phyloP scores from a whole-genome alignment of 1,140 invertebrate species.

The Rhagoletis pomonella region DNA sequence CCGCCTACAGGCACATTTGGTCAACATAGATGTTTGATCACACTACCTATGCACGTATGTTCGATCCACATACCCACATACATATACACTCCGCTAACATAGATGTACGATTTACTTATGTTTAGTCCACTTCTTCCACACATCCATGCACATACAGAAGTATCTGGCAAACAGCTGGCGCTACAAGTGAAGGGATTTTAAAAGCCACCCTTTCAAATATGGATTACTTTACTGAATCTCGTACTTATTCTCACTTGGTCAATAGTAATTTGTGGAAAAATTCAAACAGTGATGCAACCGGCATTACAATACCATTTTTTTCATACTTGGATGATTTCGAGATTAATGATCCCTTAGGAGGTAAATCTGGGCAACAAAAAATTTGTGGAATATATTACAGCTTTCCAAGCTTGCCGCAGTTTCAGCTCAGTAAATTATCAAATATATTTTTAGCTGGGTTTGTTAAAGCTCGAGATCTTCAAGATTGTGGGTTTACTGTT shows the following conservation, averaged over 20 bases:
- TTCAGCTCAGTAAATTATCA: conserved; percentile 2
- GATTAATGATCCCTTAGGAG: conserved; percentile 15
- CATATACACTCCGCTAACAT: too few relatives aligned
- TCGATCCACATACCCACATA: too few relatives aligned
- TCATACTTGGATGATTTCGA: conserved; percentile 52
- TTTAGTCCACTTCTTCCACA: too few relatives aligned
- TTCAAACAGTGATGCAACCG: background rate
- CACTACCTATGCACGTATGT: too few relatives aligned
- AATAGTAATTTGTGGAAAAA: conserved; percentile 21
- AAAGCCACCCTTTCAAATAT: too few relatives aligned
- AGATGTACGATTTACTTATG: too few relatives aligned
- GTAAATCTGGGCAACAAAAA: conserved; percentile 28
- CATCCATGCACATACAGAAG: too few relatives aligned
- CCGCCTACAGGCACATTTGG: too few relatives aligned
- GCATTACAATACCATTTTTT: conserved; percentile 13
- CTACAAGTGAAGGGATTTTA: too few relatives aligned
- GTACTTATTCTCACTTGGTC: background rate
- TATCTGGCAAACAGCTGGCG: too few relatives aligned
- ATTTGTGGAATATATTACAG: conserved; percentile 45
- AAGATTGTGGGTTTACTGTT: background rate
- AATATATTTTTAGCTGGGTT: conserved; percentile 28
- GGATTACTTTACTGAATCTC: too few relatives aligned
- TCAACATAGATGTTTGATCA: too few relatives aligned
- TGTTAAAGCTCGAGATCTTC: conserved; percentile 13
- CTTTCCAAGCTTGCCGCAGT: conserved; percentile 17